Evolutionary conservation across 2,113 vertebrate species (phyloP).

Genomic region (Rhinolophus ferrumequinum): DNA sequence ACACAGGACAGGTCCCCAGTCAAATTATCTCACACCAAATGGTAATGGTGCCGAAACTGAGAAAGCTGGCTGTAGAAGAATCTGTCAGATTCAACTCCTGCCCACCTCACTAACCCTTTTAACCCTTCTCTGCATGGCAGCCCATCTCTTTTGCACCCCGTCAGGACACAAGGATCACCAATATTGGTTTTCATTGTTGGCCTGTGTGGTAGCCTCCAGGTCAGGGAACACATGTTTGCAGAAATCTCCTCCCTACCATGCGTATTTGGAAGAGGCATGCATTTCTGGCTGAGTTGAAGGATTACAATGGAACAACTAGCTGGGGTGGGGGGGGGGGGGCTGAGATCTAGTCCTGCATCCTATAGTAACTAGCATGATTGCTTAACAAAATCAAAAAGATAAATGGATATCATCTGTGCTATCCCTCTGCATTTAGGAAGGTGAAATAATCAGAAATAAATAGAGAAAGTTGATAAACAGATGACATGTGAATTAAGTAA

Average conservation of each 20-base stretch:
- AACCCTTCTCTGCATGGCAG: not conserved
- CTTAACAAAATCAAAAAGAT: not conserved
- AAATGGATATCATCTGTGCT: not conserved
- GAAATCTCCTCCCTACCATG: not conserved
- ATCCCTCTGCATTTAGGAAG: conserved; percentile 36
- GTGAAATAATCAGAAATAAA: conserved; percentile 54
- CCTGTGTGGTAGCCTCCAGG: not conserved
- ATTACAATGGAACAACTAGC: not conserved
- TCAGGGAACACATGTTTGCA: not conserved
- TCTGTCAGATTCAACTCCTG: not conserved
- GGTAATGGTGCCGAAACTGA: not conserved
- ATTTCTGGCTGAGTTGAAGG: not conserved
- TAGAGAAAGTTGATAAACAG: conserved; percentile 26
- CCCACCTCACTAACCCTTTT: not conserved
- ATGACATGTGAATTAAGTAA: not conserved
- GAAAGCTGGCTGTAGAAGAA: not conserved
- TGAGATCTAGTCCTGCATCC: not conserved
- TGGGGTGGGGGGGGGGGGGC: not conserved
- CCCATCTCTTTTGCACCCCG: not conserved
- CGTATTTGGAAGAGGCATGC: not conserved
- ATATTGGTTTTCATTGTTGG: not conserved
- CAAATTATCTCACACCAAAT: not conserved
- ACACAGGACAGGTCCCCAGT: not conserved
- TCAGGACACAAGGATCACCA: not conserved
- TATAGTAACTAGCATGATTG: not conserved